Conservation (phyloP, 2,888 invertebrate genomes). For the Vannuccia rotundouncinata region DNA sequence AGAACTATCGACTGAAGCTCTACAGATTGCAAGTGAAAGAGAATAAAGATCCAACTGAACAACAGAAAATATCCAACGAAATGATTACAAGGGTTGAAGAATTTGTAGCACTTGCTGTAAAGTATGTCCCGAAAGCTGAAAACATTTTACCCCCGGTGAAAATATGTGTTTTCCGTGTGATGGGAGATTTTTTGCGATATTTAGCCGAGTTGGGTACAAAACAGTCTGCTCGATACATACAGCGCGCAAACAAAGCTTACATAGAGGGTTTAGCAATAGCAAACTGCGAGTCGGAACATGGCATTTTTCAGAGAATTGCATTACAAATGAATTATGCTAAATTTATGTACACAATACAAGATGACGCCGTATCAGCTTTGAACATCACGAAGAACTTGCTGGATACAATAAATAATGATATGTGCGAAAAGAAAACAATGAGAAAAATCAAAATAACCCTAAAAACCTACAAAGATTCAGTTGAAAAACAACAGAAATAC, state of each 20-base stretch:
- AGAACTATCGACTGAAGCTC: conserved; percentile 6
- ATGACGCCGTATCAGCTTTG: not conserved
- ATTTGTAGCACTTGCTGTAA: not conserved
- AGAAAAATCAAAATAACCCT: not conserved
- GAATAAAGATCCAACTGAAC: not conserved
- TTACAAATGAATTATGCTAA: conserved; percentile 1
- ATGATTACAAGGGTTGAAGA: not conserved
- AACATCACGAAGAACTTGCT: not conserved
- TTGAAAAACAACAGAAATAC: not conserved
- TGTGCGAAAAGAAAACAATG: not conserved
- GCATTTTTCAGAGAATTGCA: conserved; percentile 2
- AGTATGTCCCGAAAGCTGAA: not conserved
- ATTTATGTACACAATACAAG: not conserved
- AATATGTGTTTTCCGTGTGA: not conserved
- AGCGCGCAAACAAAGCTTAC: not conserved
- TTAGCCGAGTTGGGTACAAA: not conserved
- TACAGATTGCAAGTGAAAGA: not conserved
- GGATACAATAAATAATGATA: not conserved
- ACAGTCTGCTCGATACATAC: not conserved
- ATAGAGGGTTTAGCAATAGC: not conserved
- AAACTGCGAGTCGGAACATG: not conserved
- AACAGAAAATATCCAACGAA: not conserved
- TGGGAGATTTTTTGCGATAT: not conserved
- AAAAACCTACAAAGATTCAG: conserved; percentile 10
- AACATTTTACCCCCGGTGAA: not conserved